phyloP scores from a whole-genome alignment of 2,113 vertebrate genomes.

The Leptodactylus fuscus region DNA sequence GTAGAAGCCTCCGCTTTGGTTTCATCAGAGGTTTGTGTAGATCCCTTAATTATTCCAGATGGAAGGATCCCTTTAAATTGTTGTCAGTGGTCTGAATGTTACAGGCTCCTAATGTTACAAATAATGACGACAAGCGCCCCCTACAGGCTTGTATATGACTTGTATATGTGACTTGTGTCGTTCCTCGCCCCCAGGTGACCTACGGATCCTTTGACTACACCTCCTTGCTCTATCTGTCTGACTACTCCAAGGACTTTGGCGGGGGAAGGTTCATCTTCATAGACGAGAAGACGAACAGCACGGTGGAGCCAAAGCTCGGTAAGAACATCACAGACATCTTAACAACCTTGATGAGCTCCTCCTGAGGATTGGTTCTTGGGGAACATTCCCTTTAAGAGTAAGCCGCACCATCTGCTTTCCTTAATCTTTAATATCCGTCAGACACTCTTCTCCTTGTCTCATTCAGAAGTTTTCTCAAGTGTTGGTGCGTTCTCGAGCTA shows the following conservation, averaged over 20 bases:
- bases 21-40: not conserved
- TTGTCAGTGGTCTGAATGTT: not conserved
- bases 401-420: not conserved
- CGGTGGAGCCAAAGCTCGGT: constrained; percentile 92
- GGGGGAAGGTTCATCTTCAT: constrained; percentile 93
- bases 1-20: not conserved
- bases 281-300: constrained; percentile 85
- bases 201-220: constrained; percentile 98
- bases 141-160: not conserved
- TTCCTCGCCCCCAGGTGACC: constrained; percentile 79
- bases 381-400: not conserved
- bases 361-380: not conserved
- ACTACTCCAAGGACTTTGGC: constrained; percentile 87
- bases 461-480: not conserved
- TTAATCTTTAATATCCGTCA: not conserved
- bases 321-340: constrained; percentile 14
- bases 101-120: not conserved
- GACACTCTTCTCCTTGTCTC: not conserved
- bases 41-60: not conserved
- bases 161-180: not conserved
- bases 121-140: not conserved
- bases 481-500: not conserved
- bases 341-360: not conserved
- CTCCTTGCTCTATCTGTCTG: constrained; percentile 91
- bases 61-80: not conserved